These are phyloP conservation scores for Baryphthengus martii DNA, from an alignment of 2,113 vertebrate genomes.

Conservation along the genomic window DNA sequence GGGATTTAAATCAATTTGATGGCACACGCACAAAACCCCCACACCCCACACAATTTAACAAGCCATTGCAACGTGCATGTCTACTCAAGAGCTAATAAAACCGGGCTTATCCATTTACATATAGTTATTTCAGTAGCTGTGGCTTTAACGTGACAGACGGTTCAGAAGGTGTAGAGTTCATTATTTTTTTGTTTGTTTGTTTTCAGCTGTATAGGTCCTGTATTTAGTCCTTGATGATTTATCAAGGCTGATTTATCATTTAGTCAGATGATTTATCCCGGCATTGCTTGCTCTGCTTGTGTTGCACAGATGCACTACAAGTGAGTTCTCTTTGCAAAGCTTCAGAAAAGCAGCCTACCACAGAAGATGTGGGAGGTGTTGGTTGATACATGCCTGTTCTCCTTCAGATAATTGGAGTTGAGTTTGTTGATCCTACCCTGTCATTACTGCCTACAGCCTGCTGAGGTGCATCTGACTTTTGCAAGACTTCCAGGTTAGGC, in stretches of 20 bases:
- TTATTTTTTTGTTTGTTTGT: background rate
- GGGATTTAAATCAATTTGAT: background rate
- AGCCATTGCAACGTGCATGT: rapidly evolving
- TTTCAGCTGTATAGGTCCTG: background rate
- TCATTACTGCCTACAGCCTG: background rate
- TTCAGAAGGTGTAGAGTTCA: background rate
- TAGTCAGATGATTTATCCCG: background rate
- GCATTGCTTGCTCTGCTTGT: background rate
- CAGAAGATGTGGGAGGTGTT: background rate
- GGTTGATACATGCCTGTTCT: background rate
- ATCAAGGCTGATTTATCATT: too few species aligned
- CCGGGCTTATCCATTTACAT: background rate
- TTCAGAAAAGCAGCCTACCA: background rate
- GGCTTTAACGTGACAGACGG: background rate
- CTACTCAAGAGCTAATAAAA: background rate
- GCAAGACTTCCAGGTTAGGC: background rate
- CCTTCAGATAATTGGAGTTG: background rate
- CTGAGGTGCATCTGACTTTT: background rate
- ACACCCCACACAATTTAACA: rapidly evolving
- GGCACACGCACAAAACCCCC: background rate
- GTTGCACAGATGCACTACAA: background rate
- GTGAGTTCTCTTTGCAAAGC: background rate
- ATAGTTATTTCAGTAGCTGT: background rate
- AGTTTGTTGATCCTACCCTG: background rate
- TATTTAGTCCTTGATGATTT: background rate